Conservation (phyloP, 2,797 vertebrate genomes). For the Tragopan temminckii region DNA sequence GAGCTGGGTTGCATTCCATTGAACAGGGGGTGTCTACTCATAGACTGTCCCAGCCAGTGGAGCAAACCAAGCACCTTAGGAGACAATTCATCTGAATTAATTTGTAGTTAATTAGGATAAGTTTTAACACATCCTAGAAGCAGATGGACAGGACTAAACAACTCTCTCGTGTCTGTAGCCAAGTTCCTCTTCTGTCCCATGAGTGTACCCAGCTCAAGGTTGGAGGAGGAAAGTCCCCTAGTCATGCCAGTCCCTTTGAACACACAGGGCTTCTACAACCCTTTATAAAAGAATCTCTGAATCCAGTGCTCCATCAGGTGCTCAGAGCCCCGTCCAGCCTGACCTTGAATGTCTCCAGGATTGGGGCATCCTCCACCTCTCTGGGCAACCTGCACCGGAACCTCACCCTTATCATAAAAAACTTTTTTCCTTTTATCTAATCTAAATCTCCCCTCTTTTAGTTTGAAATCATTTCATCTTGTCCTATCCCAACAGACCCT, state of each 20-base stretch:
- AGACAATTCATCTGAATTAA: not conserved
- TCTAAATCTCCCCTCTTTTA: too few species aligned
- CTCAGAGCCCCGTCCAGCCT: too few species aligned
- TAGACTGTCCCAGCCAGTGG: not conserved
- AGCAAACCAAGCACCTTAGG: not conserved
- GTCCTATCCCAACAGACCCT: too few species aligned
- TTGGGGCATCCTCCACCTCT: too few species aligned
- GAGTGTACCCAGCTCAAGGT: not conserved
- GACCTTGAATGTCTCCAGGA: too few species aligned
- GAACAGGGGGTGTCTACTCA: not conserved
- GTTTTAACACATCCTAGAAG: not conserved
- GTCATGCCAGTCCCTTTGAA: not conserved
- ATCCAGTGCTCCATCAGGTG: not conserved
- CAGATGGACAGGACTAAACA: rapidly evolving
- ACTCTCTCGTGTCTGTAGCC: not conserved
- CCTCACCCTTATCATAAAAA: too few species aligned
- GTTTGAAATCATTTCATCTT: too few species aligned
- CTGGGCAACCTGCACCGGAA: too few species aligned
- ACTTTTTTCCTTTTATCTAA: too few species aligned
- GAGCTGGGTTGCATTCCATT: not conserved
- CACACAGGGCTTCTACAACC: not conserved
- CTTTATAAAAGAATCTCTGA: not conserved
- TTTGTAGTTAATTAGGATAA: not conserved
- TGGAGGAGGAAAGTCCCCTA: not conserved
- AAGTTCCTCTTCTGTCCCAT: not conserved